Evolutionary conservation across 2,113 vertebrate species (phyloP), one percentile per base, ranked within the genome.

Genomic region (Gulo gulo): DNA sequence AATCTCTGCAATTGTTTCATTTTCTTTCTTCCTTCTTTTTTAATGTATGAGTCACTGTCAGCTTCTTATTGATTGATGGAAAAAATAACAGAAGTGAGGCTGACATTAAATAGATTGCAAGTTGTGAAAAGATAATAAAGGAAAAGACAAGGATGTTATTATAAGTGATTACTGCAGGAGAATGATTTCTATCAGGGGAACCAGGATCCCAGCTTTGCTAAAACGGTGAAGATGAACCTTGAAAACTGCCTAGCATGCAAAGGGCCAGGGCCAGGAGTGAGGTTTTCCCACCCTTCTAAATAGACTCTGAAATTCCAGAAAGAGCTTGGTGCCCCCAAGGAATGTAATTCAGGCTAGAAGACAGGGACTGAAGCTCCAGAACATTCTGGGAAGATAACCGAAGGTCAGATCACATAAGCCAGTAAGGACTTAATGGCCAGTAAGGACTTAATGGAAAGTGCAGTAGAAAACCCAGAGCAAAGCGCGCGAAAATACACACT

Each of bases 271-370:
- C 52, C 29, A 29, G 26, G 81, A 31, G 23, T 89, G 50, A 94
- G 34, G 7, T 61, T 95, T 90, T 57, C 57, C 20, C n/a, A 55
- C 45, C 18, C 73, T 10, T 31, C 7, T 89, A 20, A 94, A 95
- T 34, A 88, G 36, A 80, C 57, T 39, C 26, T 29, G 85, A 59
- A 92, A 94, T 65, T 81, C 23, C 71, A 92, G 0, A 85, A 82
- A 83, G 52, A 82, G 20, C 4, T 23, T 67, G 55, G 20, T 59
- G 76, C 67, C 63, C 55, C 63, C 26, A 61, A 67, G 83, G 55
- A 95, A 95, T 85, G 59, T 82, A 61, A 96, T 52, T n/a, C 84
- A 73, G 47, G 13, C 59, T 91, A 23, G 59, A 82, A 86, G 34
- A 86, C 21, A 61, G 29, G 21, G 16, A 65, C 42, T 29, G 15